These are phyloP conservation scores for Adelosebastes latens DNA, from an alignment of 2,797 vertebrate species.

Conservation along the genomic window DNA sequence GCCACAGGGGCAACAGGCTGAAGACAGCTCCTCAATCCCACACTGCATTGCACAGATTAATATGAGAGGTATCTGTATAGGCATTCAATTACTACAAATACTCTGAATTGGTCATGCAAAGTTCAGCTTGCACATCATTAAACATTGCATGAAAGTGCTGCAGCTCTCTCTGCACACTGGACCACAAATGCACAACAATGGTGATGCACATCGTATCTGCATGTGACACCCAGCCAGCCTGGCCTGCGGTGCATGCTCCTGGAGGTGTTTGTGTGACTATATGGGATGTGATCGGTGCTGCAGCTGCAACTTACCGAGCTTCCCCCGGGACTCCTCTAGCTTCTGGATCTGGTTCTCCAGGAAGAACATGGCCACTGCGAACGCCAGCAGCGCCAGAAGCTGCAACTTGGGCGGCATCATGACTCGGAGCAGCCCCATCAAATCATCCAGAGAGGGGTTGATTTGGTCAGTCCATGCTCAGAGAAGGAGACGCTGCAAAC, in stretches of 20 bases:
- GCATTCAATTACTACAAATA: neutral
- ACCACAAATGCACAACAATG: slow-evolving; percentile 36
- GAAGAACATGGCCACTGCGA: slow-evolving; percentile 93
- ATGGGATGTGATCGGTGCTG: neutral
- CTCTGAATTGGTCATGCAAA: neutral
- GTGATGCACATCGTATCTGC: neutral
- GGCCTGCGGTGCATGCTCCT: neutral
- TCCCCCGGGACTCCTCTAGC: slow-evolving; percentile 96
- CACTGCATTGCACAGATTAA: neutral
- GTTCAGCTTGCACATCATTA: slow-evolving; percentile 13
- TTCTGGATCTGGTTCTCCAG: slow-evolving; percentile 98
- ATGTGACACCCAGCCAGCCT: neutral
- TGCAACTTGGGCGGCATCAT: slow-evolving; percentile 99
- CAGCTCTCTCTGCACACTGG: slow-evolving; percentile 1
- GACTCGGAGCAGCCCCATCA: slow-evolving; percentile 97
- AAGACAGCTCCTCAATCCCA: slow-evolving; percentile 9
- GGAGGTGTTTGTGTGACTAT: neutral
- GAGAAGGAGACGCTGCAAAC: slow-evolving; percentile 47
- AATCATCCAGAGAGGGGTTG: slow-evolving; percentile 79
- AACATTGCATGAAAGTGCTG: neutral
- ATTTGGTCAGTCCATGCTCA: slow-evolving; percentile 84
- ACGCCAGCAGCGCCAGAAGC: slow-evolving; percentile 94
- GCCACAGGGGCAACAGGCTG: slow-evolving; percentile 1
- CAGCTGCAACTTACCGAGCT: slow-evolving; percentile 91
- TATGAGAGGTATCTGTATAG: neutral